phyloP scores from a whole-genome alignment of 2,797 vertebrate genomes.

The Crenuchus spilurus region DNA sequence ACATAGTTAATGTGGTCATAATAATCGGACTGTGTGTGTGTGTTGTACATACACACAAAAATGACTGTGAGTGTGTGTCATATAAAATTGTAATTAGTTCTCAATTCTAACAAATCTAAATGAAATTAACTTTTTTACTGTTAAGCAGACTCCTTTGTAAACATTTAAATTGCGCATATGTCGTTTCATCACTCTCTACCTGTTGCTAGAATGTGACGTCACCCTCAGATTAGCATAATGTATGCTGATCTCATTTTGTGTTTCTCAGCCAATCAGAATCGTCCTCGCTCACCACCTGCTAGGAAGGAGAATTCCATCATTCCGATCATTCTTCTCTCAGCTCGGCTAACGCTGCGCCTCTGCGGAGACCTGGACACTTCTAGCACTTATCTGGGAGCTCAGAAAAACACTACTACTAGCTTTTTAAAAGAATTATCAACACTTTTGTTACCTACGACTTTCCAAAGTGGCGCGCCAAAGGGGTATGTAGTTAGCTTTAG shows the following conservation, averaged over 20 bases:
- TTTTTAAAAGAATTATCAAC: neutral
- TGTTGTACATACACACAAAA: too few species aligned
- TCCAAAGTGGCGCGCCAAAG: constrained; percentile 78
- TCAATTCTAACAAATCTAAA: too few species aligned
- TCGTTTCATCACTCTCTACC: constrained; percentile 62
- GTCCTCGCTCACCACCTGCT: constrained; percentile 87
- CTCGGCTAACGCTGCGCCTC: constrained; percentile 68
- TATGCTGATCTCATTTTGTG: constrained; percentile 79
- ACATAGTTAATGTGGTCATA: too few species aligned
- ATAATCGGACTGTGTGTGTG: too few species aligned
- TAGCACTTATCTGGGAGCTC: constrained; percentile 37
- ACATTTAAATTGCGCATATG: neutral
- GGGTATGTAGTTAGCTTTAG: constrained; percentile 69
- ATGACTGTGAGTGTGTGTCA: too few species aligned
- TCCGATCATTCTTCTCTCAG: constrained; percentile 84
- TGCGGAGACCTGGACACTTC: constrained; percentile 39
- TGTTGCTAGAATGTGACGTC: constrained; percentile 73
- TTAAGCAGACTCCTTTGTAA: too few species aligned
- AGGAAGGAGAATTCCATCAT: constrained; percentile 91
- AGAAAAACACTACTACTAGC: neutral
- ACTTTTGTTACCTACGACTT: constrained; percentile 54
- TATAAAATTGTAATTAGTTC: too few species aligned
- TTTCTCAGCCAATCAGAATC: constrained; percentile 76
- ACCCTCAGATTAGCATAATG: constrained; percentile 69
- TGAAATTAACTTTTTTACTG: too few species aligned